These are phyloP conservation scores for Dallia pectoralis DNA, from an alignment of 2,797 vertebrate species.

Conservation along the genomic window DNA sequence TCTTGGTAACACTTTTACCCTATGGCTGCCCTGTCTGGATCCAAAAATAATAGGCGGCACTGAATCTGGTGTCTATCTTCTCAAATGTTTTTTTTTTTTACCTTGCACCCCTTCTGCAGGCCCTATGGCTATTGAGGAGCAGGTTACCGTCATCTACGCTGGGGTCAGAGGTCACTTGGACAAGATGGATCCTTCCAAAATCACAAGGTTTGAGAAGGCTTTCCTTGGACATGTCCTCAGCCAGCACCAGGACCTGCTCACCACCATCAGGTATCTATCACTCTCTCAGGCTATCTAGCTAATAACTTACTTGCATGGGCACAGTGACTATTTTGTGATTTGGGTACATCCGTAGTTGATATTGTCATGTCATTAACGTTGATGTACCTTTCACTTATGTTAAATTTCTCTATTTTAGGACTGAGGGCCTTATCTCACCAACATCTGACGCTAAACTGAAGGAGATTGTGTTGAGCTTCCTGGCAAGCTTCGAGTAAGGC, in stretches of 20 bases:
- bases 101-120: conserved; percentile 58
- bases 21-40: too few relatives aligned
- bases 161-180: conserved; percentile 95
- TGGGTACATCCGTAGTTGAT: too few relatives aligned
- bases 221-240: conserved; percentile 91
- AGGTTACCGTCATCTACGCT: conserved; percentile 95
- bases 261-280: conserved; percentile 78
- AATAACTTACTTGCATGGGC: too few relatives aligned
- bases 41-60: too few relatives aligned
- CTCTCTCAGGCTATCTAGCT: too few relatives aligned
- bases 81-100: too few relatives aligned
- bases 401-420: conserved; percentile 65
- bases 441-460: conserved; percentile 91
- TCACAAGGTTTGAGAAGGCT: conserved; percentile 93
- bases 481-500: conserved; percentile 78
- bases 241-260: conserved; percentile 88
- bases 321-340: too few relatives aligned
- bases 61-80: too few relatives aligned
- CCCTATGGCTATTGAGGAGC: conserved; percentile 99
- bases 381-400: not conserved
- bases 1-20: too few relatives aligned
- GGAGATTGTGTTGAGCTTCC: conserved; percentile 87
- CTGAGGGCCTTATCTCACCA: conserved; percentile 87
- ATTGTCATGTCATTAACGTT: not conserved
- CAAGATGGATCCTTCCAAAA: conserved; percentile 98